These are phyloP conservation scores for Neostethus bicornis DNA, from an alignment of 2,797 vertebrate species.

Conservation along the genomic window DNA sequence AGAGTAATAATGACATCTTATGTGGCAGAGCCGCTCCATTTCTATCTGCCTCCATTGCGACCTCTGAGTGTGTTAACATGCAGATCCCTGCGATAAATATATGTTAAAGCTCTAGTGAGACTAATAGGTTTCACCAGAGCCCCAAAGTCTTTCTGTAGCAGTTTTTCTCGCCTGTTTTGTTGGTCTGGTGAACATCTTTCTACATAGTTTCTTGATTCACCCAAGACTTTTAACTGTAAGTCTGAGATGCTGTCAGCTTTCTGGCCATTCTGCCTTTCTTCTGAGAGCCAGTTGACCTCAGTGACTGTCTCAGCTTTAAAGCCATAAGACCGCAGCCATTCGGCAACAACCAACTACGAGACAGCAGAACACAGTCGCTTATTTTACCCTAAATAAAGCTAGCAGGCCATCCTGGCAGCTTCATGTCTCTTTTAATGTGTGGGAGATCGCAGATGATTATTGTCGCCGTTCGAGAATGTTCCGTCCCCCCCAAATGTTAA, in stretches of 20 bases:
- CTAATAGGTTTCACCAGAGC: slow-evolving; percentile 1
- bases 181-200: slow-evolving; percentile 16
- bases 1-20: background rate
- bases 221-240: slow-evolving; percentile 10
- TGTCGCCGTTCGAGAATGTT: slow-evolving; percentile 56
- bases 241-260: slow-evolving; percentile 27
- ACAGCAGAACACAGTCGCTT: slow-evolving; percentile 39
- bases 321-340: slow-evolving; percentile 41
- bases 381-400: slow-evolving; percentile 41
- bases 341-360: slow-evolving; percentile 56
- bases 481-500: slow-evolving; percentile 50
- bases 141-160: background rate
- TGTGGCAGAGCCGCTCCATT: background rate
- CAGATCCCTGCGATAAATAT: background rate
- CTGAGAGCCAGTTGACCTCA: slow-evolving; percentile 53
- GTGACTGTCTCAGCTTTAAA: slow-evolving; percentile 55
- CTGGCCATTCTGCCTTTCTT: slow-evolving; percentile 39
- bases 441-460: slow-evolving; percentile 59
- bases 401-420: slow-evolving; percentile 34
- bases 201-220: slow-evolving; percentile 21
- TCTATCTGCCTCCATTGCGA: background rate
- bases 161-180: background rate
- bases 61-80: background rate
- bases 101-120: background rate
- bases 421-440: slow-evolving; percentile 49